phyloP scores from a whole-genome alignment of 2,797 vertebrate species.

The Pteronotus mesoamericanus region DNA sequence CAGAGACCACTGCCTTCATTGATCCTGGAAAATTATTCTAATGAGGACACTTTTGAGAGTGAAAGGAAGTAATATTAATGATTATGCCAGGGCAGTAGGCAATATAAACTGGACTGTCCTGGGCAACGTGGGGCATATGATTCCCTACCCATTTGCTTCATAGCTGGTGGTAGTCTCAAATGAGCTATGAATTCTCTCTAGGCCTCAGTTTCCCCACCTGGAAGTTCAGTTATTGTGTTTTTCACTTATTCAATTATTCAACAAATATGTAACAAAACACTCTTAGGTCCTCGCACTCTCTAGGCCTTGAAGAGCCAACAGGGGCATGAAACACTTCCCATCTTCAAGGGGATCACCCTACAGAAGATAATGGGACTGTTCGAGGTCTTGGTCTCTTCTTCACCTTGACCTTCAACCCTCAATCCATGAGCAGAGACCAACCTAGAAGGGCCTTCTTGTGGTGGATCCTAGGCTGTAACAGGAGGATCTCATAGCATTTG shows the following conservation, averaged over 20 bases:
- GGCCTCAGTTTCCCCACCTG: neutral
- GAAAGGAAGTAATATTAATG: neutral
- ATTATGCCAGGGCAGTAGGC: accelerated
- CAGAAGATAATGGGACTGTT: neutral
- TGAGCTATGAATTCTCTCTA: neutral
- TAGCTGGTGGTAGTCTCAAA: neutral
- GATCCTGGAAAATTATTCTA: neutral
- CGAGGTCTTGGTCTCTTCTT: neutral
- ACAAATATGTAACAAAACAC: neutral
- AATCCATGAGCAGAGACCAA: neutral
- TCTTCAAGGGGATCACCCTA: neutral
- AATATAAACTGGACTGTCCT: neutral
- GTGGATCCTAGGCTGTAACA: neutral
- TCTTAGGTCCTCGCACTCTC: neutral
- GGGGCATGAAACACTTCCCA: neutral
- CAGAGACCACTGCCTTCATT: neutral
- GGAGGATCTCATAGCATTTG: neutral
- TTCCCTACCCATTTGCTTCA: neutral
- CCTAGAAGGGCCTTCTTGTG: neutral
- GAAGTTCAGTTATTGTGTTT: neutral
- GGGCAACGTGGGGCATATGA: neutral
- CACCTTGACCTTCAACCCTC: neutral
- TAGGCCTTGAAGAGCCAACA: neutral
- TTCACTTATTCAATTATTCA: neutral
- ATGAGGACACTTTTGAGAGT: neutral